phyloP scores from a whole-genome alignment of 1,140 invertebrate species.

The Caligus rogercresseyi region DNA sequence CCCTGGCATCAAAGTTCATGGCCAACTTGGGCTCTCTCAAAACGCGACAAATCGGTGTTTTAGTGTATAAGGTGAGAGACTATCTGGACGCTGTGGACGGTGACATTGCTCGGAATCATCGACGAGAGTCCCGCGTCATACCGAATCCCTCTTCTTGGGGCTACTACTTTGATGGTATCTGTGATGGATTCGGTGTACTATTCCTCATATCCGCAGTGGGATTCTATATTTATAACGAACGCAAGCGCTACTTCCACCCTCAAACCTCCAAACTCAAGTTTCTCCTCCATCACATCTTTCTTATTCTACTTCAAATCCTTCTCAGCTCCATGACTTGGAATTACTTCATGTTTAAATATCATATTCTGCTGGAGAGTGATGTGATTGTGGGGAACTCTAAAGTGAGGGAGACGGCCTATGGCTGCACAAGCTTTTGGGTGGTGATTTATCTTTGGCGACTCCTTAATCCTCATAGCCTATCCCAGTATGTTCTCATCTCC shows the following conservation, averaged over 20 bases:
- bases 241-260: not conserved
- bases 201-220: not conserved
- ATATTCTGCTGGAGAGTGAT: conserved; percentile 43
- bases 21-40: conserved; percentile 45
- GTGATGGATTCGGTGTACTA: conserved; percentile 23
- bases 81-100: conserved; percentile 61
- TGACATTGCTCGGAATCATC: conserved; percentile 45
- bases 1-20: conserved; percentile 43
- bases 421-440: conserved; percentile 47
- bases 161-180: conserved; percentile 32
- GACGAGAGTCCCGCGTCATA: conserved; percentile 43
- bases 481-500: conserved; percentile 51
- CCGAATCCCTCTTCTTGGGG: conserved; percentile 44
- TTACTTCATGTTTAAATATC: conserved; percentile 54
- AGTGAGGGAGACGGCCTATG: conserved; percentile 33
- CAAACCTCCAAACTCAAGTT: not conserved
- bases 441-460: conserved; percentile 55
- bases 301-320: conserved; percentile 37
- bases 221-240: not conserved
- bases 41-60: conserved; percentile 44
- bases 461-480: conserved; percentile 54
- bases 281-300: not conserved
- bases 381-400: conserved; percentile 27
- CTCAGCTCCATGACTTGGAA: conserved; percentile 57
- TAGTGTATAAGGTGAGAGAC: conserved; percentile 52